Evolutionary conservation across 2,797 vertebrate species (phyloP), one percentile per base, ranked within the genome.

Genomic region (Gambelia wislizenii): DNA sequence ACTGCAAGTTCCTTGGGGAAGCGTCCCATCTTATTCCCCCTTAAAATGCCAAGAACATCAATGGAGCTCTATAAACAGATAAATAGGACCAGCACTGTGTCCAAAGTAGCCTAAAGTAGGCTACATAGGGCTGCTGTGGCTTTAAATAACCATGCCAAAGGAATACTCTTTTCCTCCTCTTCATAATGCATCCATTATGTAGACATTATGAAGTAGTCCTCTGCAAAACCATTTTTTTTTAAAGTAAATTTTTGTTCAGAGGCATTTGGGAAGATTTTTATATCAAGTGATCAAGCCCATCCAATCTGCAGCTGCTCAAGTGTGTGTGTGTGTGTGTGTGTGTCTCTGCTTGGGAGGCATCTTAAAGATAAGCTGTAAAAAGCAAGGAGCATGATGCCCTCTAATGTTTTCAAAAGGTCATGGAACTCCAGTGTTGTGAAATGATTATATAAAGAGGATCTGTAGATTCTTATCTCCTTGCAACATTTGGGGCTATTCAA

Each of bases 251-350:
- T 54, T 70, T 70, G 61, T 27, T 54, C 47, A 80, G 77, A 59
- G 64, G n/a, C 64, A 22, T 70, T 56, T 56, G 27, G 64, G 83
- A 39, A 2, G 92, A 89, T 80, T 42, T 93, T 47, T 56, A 4
- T 10, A 47, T n/a, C 70, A 42, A 42, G 87, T 54, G 64, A 92
- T 89, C 78, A 89, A 88, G 44, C 9, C 85, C n/a, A 85, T 85
- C 78, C 8, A 8, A 61, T 84, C 6, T 42, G 80, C 89, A 91
- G 82, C 9, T 67, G 16, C 39, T 87, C 49, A 1, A 0, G 83
- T 30, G 54, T 64, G 78, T 0, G 0, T 2, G 81, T 0, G 0
- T 2, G 81, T 0, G 72, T 13, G 47, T 20, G 49, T 64, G 39
- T 5, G 25, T 13, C 6, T 89, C 49, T 89, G 89, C 42, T 75